phyloP scores from a whole-genome alignment of 2,113 vertebrate species.

The Amblyopsis rosae region DNA sequence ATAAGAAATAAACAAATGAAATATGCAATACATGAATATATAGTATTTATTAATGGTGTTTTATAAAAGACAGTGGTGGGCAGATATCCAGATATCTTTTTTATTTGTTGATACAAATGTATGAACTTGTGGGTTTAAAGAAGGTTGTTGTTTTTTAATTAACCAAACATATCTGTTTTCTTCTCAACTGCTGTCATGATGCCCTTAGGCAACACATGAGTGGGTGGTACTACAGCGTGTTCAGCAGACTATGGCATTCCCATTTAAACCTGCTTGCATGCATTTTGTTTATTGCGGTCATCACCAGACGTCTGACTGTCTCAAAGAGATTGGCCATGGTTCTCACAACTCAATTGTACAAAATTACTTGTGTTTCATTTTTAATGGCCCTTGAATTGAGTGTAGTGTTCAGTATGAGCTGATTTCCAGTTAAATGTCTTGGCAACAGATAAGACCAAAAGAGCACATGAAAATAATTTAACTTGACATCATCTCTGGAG shows the following conservation, averaged over 20 bases:
- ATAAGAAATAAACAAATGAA: neutral
- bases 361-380: constrained; percentile 42
- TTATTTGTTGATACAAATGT: too few relatives aligned
- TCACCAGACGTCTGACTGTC: constrained; percentile 27
- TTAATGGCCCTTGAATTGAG: constrained; percentile 38
- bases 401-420: constrained; percentile 26
- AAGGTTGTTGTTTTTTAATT: neutral
- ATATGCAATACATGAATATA: too few relatives aligned
- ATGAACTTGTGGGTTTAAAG: neutral
- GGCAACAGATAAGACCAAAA: constrained; percentile 52
- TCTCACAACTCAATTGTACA: constrained; percentile 36
- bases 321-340: constrained; percentile 14
- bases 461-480: constrained; percentile 19
- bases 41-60: too few relatives aligned
- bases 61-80: too few relatives aligned
- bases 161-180: neutral
- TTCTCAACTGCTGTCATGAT: neutral
- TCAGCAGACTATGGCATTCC: neutral
- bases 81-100: too few relatives aligned
- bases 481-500: constrained; percentile 47
- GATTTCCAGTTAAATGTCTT: constrained; percentile 21
- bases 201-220: neutral
- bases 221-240: neutral
- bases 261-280: constrained; percentile 9
- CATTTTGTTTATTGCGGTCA: constrained; percentile 14